Base-by-base conservation (phyloP, 2,113 vertebrate genomes). In the Percina caprodes region DNA sequence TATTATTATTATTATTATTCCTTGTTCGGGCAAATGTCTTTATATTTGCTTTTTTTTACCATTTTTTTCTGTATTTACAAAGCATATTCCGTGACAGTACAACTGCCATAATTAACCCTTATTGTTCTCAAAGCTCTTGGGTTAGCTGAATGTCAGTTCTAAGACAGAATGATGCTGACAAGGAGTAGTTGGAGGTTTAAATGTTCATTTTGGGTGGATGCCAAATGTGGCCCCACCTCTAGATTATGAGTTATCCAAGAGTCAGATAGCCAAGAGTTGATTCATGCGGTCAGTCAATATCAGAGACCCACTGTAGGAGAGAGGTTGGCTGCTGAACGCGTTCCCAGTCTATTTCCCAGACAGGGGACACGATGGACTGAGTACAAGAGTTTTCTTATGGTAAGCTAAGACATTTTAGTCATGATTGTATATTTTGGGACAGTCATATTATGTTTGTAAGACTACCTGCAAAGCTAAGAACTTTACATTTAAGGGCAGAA, bases 151-250 rank as follows among this genome's bases (percentile, higher is more conserved):
- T 14, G 33, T 35, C 15, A 63, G 3, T 15, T 35, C 11, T 24
- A 4, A 21, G 30, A 55, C n/a, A 18, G 74, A 48, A 9, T 9
- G 5, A 55, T 58, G 21, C 5, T 42, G 24, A 51, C 33, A 42
- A 35, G 33, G 24, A 54, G 51, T 55, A 46, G 39, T 5, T 51
- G 11, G 51, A 58, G 21, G 5, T 81, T 79, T 55, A 62, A 65
- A 33, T 15, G 12, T 4, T 15, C n/a, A 14, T 23, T 63, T 19
- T 67, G 80, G 70, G 63, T 59, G 60, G 77, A 39, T 56, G 54
- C 76, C 67, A 79, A 16, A 54, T 23, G 58, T 74, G 67, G 60
- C 72, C 89, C 81, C 89, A 73, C 91, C 91, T 85, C 70, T 45
- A 72, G 68, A 83, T 80, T 42, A 74, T 51, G 72, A 30, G 2